Evolutionary conservation across 2,797 vertebrate species (phyloP).

Genomic region (Tragelaphus oryx): DNA sequence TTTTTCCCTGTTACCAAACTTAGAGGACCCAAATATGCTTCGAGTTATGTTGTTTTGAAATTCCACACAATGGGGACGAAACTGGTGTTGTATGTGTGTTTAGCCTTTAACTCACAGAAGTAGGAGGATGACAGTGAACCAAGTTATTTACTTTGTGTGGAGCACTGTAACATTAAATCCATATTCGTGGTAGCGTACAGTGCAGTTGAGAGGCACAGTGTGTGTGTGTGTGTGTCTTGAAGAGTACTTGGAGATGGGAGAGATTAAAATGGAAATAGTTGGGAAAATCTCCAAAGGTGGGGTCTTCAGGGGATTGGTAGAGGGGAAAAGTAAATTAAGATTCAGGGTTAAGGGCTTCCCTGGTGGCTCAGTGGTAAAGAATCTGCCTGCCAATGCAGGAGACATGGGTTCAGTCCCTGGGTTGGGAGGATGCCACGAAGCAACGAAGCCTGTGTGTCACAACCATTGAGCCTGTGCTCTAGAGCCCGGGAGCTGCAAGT

Average conservation of each 20-base stretch:
- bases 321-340: background rate
- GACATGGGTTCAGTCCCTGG: background rate
- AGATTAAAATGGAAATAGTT: slow-evolving; percentile 3
- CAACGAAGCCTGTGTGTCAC: background rate
- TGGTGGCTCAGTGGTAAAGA: background rate
- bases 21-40: background rate
- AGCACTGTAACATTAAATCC: background rate
- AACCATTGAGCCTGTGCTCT: background rate
- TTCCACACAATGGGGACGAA: background rate
- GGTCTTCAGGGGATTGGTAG: background rate
- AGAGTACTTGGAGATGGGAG: slow-evolving; percentile 5
- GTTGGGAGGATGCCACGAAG: background rate
- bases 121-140: background rate
- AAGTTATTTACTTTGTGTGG: background rate
- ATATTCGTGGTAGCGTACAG: background rate
- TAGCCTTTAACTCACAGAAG: slow-evolving; percentile 24
- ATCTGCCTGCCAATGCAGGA: background rate
- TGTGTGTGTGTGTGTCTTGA: background rate
- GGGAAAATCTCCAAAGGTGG: background rate
- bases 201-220: background rate
- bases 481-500: background rate
- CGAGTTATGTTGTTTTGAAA: background rate
- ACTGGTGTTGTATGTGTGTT: background rate
- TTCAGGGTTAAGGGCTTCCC: background rate
- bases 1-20: background rate